A percentile compares a stretch with the other conserved stretches of the same genome.
Conservation (phyloP, 30 jellyfish, hydroid and myxozoan species). For the Cassiopea xamachana region DNA sequence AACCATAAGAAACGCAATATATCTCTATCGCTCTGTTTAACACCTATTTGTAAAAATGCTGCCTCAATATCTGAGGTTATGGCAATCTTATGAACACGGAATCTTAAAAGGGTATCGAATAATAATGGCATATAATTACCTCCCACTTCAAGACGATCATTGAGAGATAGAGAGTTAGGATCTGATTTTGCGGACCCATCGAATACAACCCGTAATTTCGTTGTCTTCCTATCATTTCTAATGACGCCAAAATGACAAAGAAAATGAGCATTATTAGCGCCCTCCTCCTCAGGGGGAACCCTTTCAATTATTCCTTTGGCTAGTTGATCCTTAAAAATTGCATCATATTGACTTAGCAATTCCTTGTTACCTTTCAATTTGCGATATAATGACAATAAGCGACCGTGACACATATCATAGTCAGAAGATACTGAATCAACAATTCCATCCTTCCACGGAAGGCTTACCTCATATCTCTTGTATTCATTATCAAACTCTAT, state of each 20-base stretch:
- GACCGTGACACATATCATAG: neutral
- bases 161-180: conserved; percentile 17
- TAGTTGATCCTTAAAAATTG: conserved; percentile 57
- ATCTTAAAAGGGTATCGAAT: conserved; percentile 62
- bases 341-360: conserved; percentile 30
- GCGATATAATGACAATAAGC: neutral
- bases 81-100: conserved; percentile 52
- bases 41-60: conserved; percentile 54
- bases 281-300: conserved; percentile 41
- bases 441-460: conserved; percentile 25
- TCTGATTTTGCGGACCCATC: conserved; percentile 62
- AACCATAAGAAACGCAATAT: conserved; percentile 64
- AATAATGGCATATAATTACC: conserved; percentile 47
- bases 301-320: conserved; percentile 46
- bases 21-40: conserved; percentile 38
- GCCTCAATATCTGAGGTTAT: conserved; percentile 63
- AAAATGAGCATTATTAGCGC: conserved; percentile 17
- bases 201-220: conserved; percentile 59
- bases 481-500: conserved; percentile 20
- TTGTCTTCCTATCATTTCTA: conserved; percentile 38
- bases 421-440: neutral
- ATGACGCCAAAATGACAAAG: conserved; percentile 68
- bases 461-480: conserved; percentile 25
- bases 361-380: conserved; percentile 13
- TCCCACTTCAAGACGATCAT: conserved; percentile 54